These are phyloP conservation scores for Schizopygopsis malacanthus DNA, from an alignment of 2,797 vertebrate species.

Conservation along the genomic window DNA sequence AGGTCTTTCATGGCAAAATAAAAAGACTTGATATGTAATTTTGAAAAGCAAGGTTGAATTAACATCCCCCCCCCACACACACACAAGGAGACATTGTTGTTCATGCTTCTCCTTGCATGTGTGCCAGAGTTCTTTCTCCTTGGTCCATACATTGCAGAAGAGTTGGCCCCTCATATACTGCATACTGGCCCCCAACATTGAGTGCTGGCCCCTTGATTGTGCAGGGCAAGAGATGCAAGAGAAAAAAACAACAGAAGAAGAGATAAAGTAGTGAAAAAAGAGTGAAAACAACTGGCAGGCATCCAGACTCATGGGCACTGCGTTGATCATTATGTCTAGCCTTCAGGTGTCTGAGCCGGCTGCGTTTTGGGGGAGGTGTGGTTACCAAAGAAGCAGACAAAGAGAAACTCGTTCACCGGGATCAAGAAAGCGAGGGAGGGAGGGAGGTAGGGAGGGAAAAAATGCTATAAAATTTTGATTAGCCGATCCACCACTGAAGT, in stretches of 20 bases:
- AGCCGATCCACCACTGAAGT: constrained; percentile 74
- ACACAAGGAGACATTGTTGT: constrained; percentile 59
- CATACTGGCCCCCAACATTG: constrained; percentile 65
- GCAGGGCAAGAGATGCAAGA: constrained; percentile 53
- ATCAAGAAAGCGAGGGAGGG: constrained; percentile 71
- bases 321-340: constrained; percentile 95
- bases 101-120: constrained; percentile 49
- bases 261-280: constrained; percentile 51
- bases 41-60: constrained; percentile 56
- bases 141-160: constrained; percentile 75
- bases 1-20: not conserved
- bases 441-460: constrained; percentile 34
- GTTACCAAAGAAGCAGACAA: constrained; percentile 90
- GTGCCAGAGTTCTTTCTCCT: constrained; percentile 57
- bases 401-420: constrained; percentile 81
- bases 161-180: constrained; percentile 66
- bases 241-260: constrained; percentile 44
- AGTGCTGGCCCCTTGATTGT: constrained; percentile 81
- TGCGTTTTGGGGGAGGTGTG: constrained; percentile 76
- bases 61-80: not conserved
- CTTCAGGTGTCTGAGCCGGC: constrained; percentile 91
- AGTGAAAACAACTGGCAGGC: constrained; percentile 78
- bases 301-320: constrained; percentile 88
- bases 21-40: constrained; percentile 58
- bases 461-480: constrained; percentile 77